A percentile compares a stretch with the other conserved stretches of the same genome.
phyloP scores from a whole-genome alignment of 2,888 invertebrate species.

The Nymphalis urticae region DNA sequence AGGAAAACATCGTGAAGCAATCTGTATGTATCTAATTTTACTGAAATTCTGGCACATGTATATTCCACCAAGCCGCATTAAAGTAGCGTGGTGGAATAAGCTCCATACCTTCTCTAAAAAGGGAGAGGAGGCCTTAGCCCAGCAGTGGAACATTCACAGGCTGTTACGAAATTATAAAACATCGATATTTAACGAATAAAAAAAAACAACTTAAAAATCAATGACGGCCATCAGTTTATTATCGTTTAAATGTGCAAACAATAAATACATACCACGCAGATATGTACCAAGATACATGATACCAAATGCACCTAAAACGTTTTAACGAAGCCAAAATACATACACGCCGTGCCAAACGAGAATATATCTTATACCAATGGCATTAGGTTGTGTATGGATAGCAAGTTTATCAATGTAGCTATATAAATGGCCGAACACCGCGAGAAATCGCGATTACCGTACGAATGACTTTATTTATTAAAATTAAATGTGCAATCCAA shows the following conservation, averaged over 20 bases:
- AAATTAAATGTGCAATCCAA: slow-evolving; percentile 52
- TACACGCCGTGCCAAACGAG: slow-evolving; percentile 6
- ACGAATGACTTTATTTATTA: slow-evolving; percentile 63
- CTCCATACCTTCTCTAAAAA: too few relatives aligned
- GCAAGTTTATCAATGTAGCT: slow-evolving; percentile 39
- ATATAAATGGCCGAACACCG: slow-evolving; percentile 45
- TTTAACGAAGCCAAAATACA: slow-evolving; percentile 23
- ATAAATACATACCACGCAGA: slow-evolving; percentile 28
- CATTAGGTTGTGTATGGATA: slow-evolving; percentile 23
- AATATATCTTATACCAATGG: slow-evolving; percentile 18
- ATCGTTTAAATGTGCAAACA: slow-evolving; percentile 34
- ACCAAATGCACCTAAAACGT: slow-evolving; percentile 32
- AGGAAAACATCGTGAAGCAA: too few relatives aligned
- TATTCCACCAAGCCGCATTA: too few relatives aligned
- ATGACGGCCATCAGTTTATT: slow-evolving; percentile 19
- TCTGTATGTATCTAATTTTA: too few relatives aligned
- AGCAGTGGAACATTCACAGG: too few relatives aligned
- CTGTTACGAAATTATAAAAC: too few relatives aligned
- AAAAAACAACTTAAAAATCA: slow-evolving; percentile 7
- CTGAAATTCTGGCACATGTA: too few relatives aligned
- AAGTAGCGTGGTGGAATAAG: too few relatives aligned
- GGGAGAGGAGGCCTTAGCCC: too few relatives aligned
- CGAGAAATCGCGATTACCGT: slow-evolving; percentile 55
- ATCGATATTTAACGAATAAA: slow-evolving; percentile 1
- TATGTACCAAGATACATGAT: slow-evolving; percentile 29